Conservation (phyloP, 2,888 invertebrate species). For the Metallyticus violacea region DNA sequence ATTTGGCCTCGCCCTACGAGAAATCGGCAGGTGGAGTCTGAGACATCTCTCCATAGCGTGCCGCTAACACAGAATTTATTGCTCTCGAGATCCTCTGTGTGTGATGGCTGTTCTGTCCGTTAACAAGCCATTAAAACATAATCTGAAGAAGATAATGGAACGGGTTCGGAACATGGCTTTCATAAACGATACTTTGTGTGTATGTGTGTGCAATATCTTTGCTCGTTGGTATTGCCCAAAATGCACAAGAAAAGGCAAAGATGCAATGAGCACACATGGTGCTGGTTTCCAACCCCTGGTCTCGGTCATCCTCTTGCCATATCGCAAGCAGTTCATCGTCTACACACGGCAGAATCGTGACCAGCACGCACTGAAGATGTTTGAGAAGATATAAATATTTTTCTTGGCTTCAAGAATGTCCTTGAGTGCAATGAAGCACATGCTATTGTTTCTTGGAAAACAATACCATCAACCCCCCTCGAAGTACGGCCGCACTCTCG, state of each 20-base stretch:
- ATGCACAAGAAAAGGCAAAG: not conserved
- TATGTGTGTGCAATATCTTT: not conserved
- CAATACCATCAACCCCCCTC: not conserved
- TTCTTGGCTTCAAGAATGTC: not conserved
- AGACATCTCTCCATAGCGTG: not conserved
- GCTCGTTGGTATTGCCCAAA: not conserved
- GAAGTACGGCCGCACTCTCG: too few species aligned
- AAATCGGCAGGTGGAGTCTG: not conserved
- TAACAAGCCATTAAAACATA: not conserved
- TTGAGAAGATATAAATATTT: not conserved
- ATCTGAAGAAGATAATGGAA: not conserved
- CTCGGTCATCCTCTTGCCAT: not conserved
- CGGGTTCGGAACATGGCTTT: not conserved
- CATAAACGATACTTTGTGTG: not conserved
- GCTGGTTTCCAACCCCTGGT: not conserved
- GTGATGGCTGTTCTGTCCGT: not conserved
- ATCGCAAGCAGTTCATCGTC: not conserved
- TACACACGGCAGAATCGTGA: not conserved
- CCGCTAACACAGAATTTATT: not conserved
- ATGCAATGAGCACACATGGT: not conserved
- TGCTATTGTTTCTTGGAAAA: not conserved
- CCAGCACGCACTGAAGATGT: not conserved
- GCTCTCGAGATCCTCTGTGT: not conserved
- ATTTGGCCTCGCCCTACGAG: not conserved
- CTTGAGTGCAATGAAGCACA: not conserved